phyloP scores from a whole-genome alignment of 2,113 vertebrate species.

The Clarias gariepinus region DNA sequence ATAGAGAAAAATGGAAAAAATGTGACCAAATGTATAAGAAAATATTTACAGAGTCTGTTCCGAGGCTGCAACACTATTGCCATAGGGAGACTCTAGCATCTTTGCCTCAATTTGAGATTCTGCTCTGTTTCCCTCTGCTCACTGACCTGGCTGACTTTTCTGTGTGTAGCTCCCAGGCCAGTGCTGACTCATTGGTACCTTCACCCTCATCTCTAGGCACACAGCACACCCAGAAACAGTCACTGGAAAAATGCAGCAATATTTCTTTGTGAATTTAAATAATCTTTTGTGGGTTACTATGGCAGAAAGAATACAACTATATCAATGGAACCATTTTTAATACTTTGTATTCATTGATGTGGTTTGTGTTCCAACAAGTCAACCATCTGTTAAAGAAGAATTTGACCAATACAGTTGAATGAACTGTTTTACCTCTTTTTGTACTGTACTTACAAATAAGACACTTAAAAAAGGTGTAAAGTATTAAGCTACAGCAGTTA shows the following conservation, averaged over 20 bases:
- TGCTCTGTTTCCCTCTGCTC: constrained; percentile 56
- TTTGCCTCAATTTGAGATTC: constrained; percentile 68
- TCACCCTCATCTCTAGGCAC: constrained; percentile 31
- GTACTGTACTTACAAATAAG: not conserved
- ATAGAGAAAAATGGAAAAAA: not conserved
- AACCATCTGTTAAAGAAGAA: constrained; percentile 16
- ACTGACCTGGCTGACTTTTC: constrained; percentile 36
- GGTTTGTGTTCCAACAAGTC: not conserved
- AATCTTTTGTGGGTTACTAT: not conserved
- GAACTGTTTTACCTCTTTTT: not conserved
- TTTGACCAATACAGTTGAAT: not conserved
- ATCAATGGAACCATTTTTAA: not conserved
- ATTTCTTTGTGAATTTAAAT: not conserved
- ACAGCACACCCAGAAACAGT: constrained; percentile 45
- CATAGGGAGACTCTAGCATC: constrained; percentile 45
- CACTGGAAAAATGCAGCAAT: constrained; percentile 6
- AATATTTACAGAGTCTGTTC: not conserved
- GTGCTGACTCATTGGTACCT: constrained; percentile 45
- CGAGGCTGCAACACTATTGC: constrained; percentile 36
- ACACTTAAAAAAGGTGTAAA: constrained; percentile 10
- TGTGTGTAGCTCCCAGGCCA: constrained; percentile 48
- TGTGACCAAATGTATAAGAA: not conserved
- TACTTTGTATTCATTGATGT: not conserved
- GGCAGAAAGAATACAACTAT: not conserved
- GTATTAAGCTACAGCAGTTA: not conserved